Percentiles rank a stretch among this genome's conserved stretches.
Evolutionary conservation across 1,140 invertebrate genomes (phyloP).

Genomic region (Pygmarrhopalites habei): DNA sequence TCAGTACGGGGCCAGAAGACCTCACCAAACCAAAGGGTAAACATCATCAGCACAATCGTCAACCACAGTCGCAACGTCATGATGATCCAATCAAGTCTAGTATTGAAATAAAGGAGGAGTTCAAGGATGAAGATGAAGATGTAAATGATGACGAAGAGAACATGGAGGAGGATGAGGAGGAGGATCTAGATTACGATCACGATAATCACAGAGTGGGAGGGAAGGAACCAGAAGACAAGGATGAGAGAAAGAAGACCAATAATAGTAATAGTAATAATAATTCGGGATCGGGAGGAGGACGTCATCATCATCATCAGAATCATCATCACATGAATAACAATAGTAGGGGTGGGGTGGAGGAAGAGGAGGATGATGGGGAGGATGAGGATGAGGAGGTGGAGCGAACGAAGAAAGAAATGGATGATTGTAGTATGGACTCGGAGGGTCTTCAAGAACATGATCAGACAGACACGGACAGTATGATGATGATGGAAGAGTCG

Average conservation of each 20-base stretch:
- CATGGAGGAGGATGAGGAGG: not conserved
- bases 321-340: not conserved
- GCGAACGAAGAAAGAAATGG: conserved; percentile 8
- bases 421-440: conserved; percentile 49
- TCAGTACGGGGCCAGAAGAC: conserved; percentile 2
- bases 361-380: conserved; percentile 43
- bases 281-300: too few relatives aligned
- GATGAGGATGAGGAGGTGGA: conserved; percentile 47
- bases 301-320: too few relatives aligned
- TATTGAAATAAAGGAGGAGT: conserved; percentile 7
- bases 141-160: conserved; percentile 21
- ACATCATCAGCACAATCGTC: not conserved
- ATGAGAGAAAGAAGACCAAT: conserved; percentile 50
- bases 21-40: conserved; percentile 17
- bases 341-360: not conserved
- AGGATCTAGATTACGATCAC: not conserved
- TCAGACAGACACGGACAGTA: not conserved
- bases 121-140: conserved; percentile 13
- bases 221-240: conserved; percentile 58
- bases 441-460: not conserved
- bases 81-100: not conserved
- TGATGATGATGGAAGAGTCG: conserved; percentile 1
- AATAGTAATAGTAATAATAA: conserved; percentile 14
- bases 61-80: conserved; percentile 11
- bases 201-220: too few relatives aligned